Evolutionary conservation across 2,888 invertebrate species (phyloP), one percentile per base, ranked within the genome.

Genomic region (Cephus rjabovi): DNA sequence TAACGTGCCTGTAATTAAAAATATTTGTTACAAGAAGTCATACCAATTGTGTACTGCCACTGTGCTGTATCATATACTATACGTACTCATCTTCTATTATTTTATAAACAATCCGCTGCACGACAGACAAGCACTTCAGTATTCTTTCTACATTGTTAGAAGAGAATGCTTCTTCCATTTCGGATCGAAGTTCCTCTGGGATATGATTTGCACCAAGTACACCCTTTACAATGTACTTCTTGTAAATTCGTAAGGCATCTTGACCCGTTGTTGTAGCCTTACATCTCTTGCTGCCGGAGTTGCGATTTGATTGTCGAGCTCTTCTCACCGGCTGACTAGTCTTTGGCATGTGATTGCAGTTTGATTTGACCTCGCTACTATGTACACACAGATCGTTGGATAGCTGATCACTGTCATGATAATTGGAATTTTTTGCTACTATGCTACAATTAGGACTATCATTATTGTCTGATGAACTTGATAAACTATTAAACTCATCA

Each of bases 191-290:
- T 83, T 92, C 93, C 84, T 94, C 94, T 30, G 94, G 92, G 87
- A 95, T 93, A 83, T 93, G 93, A 86, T 95, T 92, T 88, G 93
- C 91, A 90, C 93, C 92, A 89, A 95, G 92, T 73, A 94, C 93
- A 92, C 96, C 96, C 84, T 95, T 93, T 82, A 95, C 95, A 79
- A 97, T 92, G 92, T 96, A 97, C 89, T 95, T 95, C 87, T 95
- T 95, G 89, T 96, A 96, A 88, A 97, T 95, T 84, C 93, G 93
- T 83, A 96, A 93, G 78, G 96, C 96, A 89, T 94, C 93, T 79
- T 95, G 89, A 73, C 81, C 85, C 15, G 86, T 83, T 40, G 86
- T 89, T 23, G 87, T 88, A 77, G 77, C 77, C 79, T 85, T 84
- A 1, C 77, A 80, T 77, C 73, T 81, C 73, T 79, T 84, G 77